phyloP scores from a whole-genome alignment of 2,797 vertebrate genomes.

The Furcifer pardalis region DNA sequence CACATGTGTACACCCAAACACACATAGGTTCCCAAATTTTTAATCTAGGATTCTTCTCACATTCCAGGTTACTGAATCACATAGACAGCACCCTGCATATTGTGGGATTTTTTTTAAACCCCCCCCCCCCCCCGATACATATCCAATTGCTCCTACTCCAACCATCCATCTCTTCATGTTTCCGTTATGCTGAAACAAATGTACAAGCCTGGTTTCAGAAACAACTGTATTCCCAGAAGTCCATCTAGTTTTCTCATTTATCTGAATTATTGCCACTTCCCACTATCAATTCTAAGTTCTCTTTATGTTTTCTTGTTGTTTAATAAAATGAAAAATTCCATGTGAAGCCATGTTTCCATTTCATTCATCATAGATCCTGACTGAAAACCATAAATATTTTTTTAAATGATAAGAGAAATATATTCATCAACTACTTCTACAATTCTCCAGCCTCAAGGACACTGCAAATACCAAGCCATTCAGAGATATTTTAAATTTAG shows the following conservation, averaged over 20 bases:
- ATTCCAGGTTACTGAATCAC: neutral
- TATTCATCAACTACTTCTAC: slow-evolving; percentile 31
- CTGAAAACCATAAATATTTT: slow-evolving; percentile 14
- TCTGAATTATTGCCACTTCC: neutral
- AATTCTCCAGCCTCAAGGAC: slow-evolving; percentile 24
- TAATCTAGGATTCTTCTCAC: neutral
- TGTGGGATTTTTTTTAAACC: too few species aligned
- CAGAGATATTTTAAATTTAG: slow-evolving; percentile 14
- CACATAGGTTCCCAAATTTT: neutral
- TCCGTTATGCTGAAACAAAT: neutral
- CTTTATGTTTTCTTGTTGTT: neutral
- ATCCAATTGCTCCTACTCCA: neutral
- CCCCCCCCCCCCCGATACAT: too few species aligned
- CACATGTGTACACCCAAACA: neutral
- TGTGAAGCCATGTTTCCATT: slow-evolving; percentile 24
- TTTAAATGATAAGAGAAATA: neutral
- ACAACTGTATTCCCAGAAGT: too few species aligned
- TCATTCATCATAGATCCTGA: slow-evolving; percentile 18
- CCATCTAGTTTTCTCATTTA: too few species aligned
- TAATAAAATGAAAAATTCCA: slow-evolving; percentile 38
- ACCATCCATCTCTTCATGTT: too few species aligned
- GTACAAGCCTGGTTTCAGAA: too few species aligned
- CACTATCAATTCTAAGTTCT: neutral
- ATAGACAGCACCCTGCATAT: neutral
- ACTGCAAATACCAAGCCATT: slow-evolving; percentile 1